Evolutionary conservation across 2,797 vertebrate genomes (phyloP), one percentile per base, ranked within the genome.

Genomic region (Acomys russatus): DNA sequence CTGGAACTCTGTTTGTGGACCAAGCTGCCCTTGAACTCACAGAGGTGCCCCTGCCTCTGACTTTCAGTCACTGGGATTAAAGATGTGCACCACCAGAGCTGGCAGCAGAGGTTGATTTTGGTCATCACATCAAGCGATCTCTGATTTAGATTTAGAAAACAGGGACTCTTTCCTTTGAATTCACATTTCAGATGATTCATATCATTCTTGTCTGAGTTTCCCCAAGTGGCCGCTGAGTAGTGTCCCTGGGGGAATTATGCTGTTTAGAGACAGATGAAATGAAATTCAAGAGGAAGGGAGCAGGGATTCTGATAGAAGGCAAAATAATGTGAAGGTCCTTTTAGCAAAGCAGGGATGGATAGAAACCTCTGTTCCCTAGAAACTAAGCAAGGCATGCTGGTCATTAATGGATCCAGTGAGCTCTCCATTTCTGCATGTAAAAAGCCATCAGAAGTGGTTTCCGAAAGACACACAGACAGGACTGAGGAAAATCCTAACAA

Each of bases 91-190:
- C 73, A 76, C 73, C 73, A 25, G 11, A 49, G 73, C 71, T 3
- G 4, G 71, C 38, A 0, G 18, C 35, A 73, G 71, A 73, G n/a
- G n/a, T 56, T 12, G 22, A 0, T 25, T 74, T 38, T 25, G 44
- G 10, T 49, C 25, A 25, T 76, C 4, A 1, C 85, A 74, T 22
- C 59, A 91, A 87, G 17, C 78, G 38, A 35, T 68, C n/a, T 93
- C 33, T 92, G 10, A 54, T 92, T 90, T 83, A 70, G 44, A 85
- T 38, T 85, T 63, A 74, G 9, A 83, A 68, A 18, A 74, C 70
- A 73, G 35, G 71, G 73, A 78, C 49, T n/a, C 66, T 84, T 93
- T 84, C 33, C 49, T 93, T 87, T 87, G 84, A 92, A 79, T 61
- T 25, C 4, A 30, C 6, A 20, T 77, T 35, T 95, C 84, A 79